Evolutionary conservation across 1,140 invertebrate species (phyloP).

Genomic region (Stegodyphus dumicola): DNA sequence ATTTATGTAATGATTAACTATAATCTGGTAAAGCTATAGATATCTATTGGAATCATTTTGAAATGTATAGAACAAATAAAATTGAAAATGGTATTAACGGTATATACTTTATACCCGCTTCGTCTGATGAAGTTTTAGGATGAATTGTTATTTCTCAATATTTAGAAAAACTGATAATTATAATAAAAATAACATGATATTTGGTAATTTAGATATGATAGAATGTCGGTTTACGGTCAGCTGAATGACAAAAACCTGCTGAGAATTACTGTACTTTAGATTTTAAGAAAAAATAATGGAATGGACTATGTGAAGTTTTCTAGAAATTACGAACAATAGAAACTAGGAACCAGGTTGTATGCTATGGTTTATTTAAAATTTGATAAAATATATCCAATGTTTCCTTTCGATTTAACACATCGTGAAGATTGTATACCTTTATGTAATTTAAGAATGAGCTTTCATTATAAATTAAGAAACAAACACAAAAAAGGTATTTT

Average conservation of each 20-base stretch:
- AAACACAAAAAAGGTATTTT: neutral
- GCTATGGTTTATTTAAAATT: neutral
- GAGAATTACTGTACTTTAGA: neutral
- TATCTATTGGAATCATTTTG: slow-evolving; percentile 10
- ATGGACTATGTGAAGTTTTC: neutral
- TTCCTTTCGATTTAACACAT: neutral
- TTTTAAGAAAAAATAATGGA: neutral
- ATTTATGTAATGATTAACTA: slow-evolving; percentile 7
- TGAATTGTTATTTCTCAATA: slow-evolving; percentile 6
- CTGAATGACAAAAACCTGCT: neutral
- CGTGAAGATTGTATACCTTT: neutral
- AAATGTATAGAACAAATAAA: slow-evolving; percentile 13
- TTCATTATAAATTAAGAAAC: neutral
- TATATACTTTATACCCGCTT: slow-evolving; percentile 6
- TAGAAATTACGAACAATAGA: neutral
- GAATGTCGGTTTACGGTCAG: neutral
- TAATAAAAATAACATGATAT: slow-evolving; percentile 17
- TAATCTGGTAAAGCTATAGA: neutral
- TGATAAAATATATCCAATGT: neutral
- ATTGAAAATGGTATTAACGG: slow-evolving; percentile 9
- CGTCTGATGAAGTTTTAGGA: slow-evolving; percentile 26
- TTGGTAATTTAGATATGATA: slow-evolving; percentile 29
- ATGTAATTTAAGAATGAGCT: neutral
- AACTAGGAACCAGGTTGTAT: neutral
- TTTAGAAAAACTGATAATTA: slow-evolving; percentile 18